phyloP scores from a whole-genome alignment of 2,888 invertebrate species.

The Eretmocerus hayati region DNA sequence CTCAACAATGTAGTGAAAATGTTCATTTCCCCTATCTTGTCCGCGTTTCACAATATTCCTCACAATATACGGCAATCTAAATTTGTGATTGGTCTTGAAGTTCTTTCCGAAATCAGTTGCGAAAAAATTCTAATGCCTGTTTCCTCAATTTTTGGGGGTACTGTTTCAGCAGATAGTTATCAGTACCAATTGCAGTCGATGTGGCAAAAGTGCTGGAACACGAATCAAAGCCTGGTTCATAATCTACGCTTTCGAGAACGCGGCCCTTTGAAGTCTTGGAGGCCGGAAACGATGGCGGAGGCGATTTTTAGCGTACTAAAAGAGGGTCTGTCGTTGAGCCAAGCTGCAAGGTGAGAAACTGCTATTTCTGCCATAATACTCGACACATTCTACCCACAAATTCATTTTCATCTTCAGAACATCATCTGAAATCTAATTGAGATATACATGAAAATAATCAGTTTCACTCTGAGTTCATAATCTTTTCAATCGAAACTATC shows the following conservation, averaged over 20 bases:
- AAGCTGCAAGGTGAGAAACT: slow-evolving; percentile 59
- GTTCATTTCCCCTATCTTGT: too few species aligned
- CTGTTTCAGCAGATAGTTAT: slow-evolving; percentile 78
- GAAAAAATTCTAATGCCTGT: slow-evolving; percentile 20
- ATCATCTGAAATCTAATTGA: too few species aligned
- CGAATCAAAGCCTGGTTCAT: slow-evolving; percentile 84
- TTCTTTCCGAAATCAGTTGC: slow-evolving; percentile 2
- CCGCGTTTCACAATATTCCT: too few species aligned
- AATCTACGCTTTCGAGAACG: slow-evolving; percentile 86
- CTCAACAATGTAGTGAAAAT: too few species aligned
- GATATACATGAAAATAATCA: too few species aligned
- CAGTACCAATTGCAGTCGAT: slow-evolving; percentile 90
- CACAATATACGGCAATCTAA: too few species aligned
- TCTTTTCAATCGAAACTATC: too few species aligned
- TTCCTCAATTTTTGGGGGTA: slow-evolving; percentile 39
- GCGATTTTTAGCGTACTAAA: slow-evolving; percentile 88
- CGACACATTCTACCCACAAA: too few species aligned
- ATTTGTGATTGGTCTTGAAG: not conserved
- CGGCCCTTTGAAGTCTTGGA: slow-evolving; percentile 87
- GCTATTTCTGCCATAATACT: not conserved
- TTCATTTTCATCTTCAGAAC: too few species aligned
- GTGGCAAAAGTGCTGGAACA: slow-evolving; percentile 96
- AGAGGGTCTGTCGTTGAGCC: slow-evolving; percentile 81
- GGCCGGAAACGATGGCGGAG: slow-evolving; percentile 91
- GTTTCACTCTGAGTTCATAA: too few species aligned